Percentiles rank a stretch among this genome's conserved stretches.
Conservation (phyloP, 2,113 vertebrate species). For the Misgurnus anguillicaudatus region DNA sequence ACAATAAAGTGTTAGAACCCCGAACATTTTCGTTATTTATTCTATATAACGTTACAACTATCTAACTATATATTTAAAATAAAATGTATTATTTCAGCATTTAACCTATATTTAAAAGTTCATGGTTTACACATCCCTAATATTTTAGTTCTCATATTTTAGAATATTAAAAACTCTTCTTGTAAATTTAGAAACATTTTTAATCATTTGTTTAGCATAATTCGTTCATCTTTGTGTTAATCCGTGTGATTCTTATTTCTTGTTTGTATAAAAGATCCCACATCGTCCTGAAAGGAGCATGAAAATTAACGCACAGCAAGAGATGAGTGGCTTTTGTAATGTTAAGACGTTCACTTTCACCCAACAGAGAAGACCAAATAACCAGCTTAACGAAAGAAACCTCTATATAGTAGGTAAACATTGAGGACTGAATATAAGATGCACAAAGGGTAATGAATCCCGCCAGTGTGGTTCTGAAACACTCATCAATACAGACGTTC, state of each 20-base stretch:
- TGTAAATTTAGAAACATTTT: background rate
- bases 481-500: background rate
- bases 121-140: no score
- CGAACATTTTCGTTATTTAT: background rate
- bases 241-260: constrained; percentile 5
- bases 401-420: constrained; percentile 17
- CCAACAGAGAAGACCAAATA: constrained; percentile 39
- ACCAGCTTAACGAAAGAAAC: background rate
- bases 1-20: background rate
- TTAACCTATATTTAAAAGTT: no score
- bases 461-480: background rate
- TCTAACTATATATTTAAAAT: no score
- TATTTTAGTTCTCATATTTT: no score
- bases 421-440: constrained; percentile 1
- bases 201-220: background rate
- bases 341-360: constrained; percentile 41
- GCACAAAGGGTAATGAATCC: background rate
- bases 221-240: constrained; percentile 23
- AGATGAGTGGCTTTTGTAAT: constrained; percentile 44
- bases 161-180: background rate
- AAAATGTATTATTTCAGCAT: no score
- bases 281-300: constrained; percentile 17
- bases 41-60: constrained; percentile 2
- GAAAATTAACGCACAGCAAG: constrained; percentile 35
- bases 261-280: constrained; percentile 28